These are phyloP conservation scores for Geotrypetes seraphini DNA, from an alignment of 2,797 vertebrate species.

Conservation along the genomic window DNA sequence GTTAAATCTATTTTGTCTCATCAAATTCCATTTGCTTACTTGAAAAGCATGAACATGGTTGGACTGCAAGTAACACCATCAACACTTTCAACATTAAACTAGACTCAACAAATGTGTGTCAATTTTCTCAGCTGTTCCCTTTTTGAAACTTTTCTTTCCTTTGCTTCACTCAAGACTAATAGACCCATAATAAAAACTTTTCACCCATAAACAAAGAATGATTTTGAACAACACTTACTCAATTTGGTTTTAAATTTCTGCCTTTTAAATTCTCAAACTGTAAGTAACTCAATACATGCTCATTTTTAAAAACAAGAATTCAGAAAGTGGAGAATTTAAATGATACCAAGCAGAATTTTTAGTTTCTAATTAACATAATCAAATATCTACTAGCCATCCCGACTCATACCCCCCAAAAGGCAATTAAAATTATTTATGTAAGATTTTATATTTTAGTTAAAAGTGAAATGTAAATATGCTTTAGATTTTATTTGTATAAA, in stretches of 20 bases:
- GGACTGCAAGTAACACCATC: constrained; percentile 39
- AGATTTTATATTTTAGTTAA: constrained; percentile 54
- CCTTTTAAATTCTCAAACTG: constrained; percentile 42
- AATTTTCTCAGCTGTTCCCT: constrained; percentile 39
- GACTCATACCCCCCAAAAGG: constrained; percentile 23
- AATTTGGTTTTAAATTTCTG: constrained; percentile 43
- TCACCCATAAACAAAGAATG: constrained; percentile 39
- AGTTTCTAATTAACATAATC: constrained; percentile 29
- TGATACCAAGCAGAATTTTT: constrained; percentile 30
- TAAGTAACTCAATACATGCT: constrained; percentile 33
- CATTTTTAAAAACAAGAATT: constrained; percentile 53
- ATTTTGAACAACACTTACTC: constrained; percentile 51
- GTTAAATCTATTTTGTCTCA: constrained; percentile 25
- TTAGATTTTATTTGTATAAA: constrained; percentile 61
- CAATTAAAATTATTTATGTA: constrained; percentile 55
- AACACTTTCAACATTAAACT: constrained; percentile 36
- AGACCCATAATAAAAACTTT: constrained; percentile 47
- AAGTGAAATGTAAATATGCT: constrained; percentile 58
- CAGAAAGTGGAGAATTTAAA: constrained; percentile 39
- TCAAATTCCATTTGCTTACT: constrained; percentile 30
- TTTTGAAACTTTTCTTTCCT: constrained; percentile 45
- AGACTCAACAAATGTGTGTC: constrained; percentile 41
- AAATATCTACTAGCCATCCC: constrained; percentile 30
- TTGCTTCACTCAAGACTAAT: constrained; percentile 41
- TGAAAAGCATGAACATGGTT: constrained; percentile 33